These are phyloP conservation scores for Cheilosia vulpina DNA, from an alignment of 2,888 invertebrate species.

Conservation along the genomic window DNA sequence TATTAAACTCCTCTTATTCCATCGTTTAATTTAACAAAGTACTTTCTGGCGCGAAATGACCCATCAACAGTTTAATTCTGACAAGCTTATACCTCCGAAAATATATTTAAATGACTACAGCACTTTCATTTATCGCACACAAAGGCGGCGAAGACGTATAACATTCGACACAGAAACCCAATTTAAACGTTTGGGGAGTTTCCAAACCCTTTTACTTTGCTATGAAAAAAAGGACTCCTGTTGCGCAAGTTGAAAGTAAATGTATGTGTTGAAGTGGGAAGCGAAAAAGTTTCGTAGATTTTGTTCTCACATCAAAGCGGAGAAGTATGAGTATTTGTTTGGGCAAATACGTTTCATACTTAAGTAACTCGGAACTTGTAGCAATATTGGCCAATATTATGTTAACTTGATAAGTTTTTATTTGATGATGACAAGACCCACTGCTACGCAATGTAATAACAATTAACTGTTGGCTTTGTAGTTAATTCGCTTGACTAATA, in stretches of 20 bases:
- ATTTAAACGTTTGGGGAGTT: slow-evolving; percentile 33
- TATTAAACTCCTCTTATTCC: slow-evolving; percentile 20
- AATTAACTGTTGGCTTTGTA: too few species aligned
- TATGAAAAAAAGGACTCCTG: slow-evolving; percentile 43
- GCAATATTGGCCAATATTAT: too few species aligned
- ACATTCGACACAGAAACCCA: slow-evolving; percentile 38
- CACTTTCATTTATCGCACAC: slow-evolving; percentile 29
- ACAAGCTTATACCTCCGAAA: slow-evolving; percentile 29
- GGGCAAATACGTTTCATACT: background rate
- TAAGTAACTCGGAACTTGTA: too few species aligned
- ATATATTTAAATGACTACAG: slow-evolving; percentile 39
- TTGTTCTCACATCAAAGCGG: background rate
- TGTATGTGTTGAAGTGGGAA: slow-evolving; percentile 24
- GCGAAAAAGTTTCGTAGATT: background rate
- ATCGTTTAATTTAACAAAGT: slow-evolving; percentile 33
- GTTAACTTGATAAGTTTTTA: too few species aligned
- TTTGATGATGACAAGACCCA: too few species aligned
- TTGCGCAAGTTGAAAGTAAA: slow-evolving; percentile 50
- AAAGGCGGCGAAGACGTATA: slow-evolving; percentile 29
- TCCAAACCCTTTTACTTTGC: slow-evolving; percentile 30
- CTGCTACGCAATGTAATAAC: too few species aligned
- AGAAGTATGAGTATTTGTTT: background rate
- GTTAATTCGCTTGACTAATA: too few species aligned
- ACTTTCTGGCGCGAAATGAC: slow-evolving; percentile 29
- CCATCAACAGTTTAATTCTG: slow-evolving; percentile 50